Conservation (phyloP, 1,140 invertebrate genomes). For the Chelonus insularis region DNA sequence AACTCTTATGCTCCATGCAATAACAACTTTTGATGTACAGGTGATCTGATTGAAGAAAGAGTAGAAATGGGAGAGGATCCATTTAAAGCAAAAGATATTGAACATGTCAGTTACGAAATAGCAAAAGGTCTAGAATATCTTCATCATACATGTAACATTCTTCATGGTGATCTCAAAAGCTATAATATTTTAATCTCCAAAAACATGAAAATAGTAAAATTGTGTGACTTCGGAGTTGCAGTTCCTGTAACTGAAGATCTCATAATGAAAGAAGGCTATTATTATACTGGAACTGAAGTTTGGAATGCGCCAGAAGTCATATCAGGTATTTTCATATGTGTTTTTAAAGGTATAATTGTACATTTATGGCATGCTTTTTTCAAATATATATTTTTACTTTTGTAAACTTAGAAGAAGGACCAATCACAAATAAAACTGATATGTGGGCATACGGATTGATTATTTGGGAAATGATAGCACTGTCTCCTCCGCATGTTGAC, state of each 20-base stretch:
- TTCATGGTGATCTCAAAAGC: slow-evolving; percentile 87
- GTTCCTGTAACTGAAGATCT: slow-evolving; percentile 70
- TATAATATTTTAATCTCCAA: slow-evolving; percentile 78
- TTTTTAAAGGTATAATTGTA: background rate
- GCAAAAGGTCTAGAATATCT: slow-evolving; percentile 76
- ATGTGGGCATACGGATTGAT: slow-evolving; percentile 79
- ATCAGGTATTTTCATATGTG: slow-evolving; percentile 35
- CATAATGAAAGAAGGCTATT: slow-evolving; percentile 63
- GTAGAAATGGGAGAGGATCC: slow-evolving; percentile 64
- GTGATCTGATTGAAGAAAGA: slow-evolving; percentile 72
- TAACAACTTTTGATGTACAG: slow-evolving; percentile 33
- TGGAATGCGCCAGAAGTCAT: slow-evolving; percentile 81
- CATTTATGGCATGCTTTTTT: background rate
- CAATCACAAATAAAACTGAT: slow-evolving; percentile 73
- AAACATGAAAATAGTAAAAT: slow-evolving; percentile 74
- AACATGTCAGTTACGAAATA: slow-evolving; percentile 69
- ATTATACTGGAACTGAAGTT: slow-evolving; percentile 67
- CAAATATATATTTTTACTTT: slow-evolving; percentile 4
- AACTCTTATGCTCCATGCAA: too few relatives aligned
- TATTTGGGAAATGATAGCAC: slow-evolving; percentile 80
- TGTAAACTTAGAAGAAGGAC: slow-evolving; percentile 48
- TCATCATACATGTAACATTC: slow-evolving; percentile 70
- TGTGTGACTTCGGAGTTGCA: slow-evolving; percentile 85
- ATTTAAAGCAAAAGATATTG: slow-evolving; percentile 66
- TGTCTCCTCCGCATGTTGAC: slow-evolving; percentile 67